Base-by-base conservation (phyloP, 2,797 vertebrate species). In the Eulemur mongoz region DNA sequence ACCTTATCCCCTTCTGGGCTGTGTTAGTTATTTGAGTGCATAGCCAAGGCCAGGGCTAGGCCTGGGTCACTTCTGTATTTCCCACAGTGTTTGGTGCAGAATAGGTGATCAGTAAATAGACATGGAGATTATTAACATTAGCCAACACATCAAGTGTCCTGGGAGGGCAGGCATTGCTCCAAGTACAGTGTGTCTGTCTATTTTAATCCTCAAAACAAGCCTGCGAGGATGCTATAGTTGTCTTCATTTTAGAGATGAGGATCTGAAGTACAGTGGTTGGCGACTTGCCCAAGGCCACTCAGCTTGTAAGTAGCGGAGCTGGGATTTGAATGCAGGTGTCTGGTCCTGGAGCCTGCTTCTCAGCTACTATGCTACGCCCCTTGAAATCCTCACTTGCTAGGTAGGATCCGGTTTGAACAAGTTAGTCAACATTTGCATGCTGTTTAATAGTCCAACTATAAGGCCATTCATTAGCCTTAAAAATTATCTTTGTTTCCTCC, bases 101-200 rank as follows among this genome's bases (percentile, higher is more conserved):
- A 79, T 48, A 75, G 11, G 18, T 5, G 27, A 10, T 91, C 20
- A 43, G 23, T 2, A 48, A 43, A 78, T 76, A 91, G 63, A 38
- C 69, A 35, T 3, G 0, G 5, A 32, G 59, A 20, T 80, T 73
- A 27, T 17, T 63, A 22, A n/a, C 11, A 13, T n/a, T 2, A 40
- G 40, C 10, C 22, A 15, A 57, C 0, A 1, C 7, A 1, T 30
- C 43, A 13, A 10, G 27, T 23, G 1, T 22, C 30, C 2, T 2
- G n/a, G 45, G 52, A 45, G 12, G 54, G 38, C 2, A 57, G 27
- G 38, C 25, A 20, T 59, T 4, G 9, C 22, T 76, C 32, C 2
- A 20, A 35, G 45, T 17, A 20, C 23, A n/a, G 35, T 0, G 23
- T 22, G 9, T 27, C 5, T 18, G 11, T 67, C 80, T 30, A 4